These are phyloP conservation scores for Andricus curvator DNA, from an alignment of 2,888 invertebrate species.

Conservation along the genomic window DNA sequence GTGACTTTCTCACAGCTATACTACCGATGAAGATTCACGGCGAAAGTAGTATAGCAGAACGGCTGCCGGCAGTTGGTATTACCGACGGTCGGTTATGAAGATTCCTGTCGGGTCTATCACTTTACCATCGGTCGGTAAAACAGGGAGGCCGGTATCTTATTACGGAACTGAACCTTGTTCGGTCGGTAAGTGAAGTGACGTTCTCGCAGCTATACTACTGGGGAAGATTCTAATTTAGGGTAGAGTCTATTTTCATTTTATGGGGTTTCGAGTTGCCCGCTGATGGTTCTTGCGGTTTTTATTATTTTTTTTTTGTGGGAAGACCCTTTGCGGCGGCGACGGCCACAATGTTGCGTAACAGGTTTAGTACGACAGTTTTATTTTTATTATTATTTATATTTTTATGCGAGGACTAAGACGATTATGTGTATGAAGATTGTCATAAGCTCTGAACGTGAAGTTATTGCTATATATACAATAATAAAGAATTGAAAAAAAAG, in stretches of 20 bases:
- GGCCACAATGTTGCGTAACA: constrained; percentile 3
- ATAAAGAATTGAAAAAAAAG: neutral
- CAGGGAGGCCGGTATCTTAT: too few species aligned
- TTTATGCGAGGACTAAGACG: constrained; percentile 17
- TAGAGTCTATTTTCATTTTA: neutral
- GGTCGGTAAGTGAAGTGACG: too few species aligned
- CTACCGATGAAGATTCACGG: too few species aligned
- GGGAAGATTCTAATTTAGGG: neutral
- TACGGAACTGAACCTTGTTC: too few species aligned
- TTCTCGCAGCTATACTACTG: too few species aligned
- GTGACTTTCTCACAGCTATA: too few species aligned
- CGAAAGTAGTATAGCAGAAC: too few species aligned
- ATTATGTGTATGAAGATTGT: neutral
- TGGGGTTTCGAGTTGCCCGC: neutral
- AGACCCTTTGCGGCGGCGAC: neutral
- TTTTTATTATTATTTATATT: constrained; percentile 29
- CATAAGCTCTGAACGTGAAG: neutral
- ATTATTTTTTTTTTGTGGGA: neutral
- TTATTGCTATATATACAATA: constrained; percentile 2
- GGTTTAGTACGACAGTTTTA: constrained; percentile 12
- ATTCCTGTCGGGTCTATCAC: too few species aligned
- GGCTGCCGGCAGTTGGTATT: too few species aligned
- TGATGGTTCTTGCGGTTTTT: neutral
- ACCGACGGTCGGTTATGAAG: too few species aligned
- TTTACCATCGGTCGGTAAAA: too few species aligned